These are phyloP conservation scores for Lagodon rhomboides DNA, from an alignment of 2,797 vertebrate genomes.

Conservation along the genomic window DNA sequence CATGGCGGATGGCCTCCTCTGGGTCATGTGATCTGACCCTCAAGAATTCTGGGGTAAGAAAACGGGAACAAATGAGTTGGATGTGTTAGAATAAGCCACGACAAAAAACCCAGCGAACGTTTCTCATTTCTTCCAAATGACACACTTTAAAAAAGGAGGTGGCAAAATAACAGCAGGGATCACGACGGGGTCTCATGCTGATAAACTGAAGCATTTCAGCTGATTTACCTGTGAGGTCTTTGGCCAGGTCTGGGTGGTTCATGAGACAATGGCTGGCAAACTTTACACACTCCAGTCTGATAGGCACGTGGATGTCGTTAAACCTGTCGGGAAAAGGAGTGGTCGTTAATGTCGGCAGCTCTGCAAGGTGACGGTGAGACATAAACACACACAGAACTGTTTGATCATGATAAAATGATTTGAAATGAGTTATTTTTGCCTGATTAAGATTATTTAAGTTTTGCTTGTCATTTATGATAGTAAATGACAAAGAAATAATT, in stretches of 20 bases:
- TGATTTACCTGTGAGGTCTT: constrained; percentile 95
- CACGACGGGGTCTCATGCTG: neutral
- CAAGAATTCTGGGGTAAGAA: constrained; percentile 89
- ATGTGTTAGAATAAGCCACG: neutral
- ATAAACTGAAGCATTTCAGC: neutral
- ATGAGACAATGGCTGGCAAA: constrained; percentile 98
- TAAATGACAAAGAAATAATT: no score
- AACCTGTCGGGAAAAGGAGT: constrained; percentile 85
- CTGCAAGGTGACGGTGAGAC: neutral
- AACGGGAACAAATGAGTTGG: constrained; percentile 19
- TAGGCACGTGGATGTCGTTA: constrained; percentile 98
- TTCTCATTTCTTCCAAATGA: neutral
- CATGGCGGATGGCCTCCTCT: constrained; percentile 97
- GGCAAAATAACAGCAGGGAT: neutral
- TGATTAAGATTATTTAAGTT: no score
- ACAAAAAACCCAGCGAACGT: neutral
- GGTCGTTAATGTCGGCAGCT: neutral
- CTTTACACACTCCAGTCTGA: constrained; percentile 98
- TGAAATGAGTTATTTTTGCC: no score
- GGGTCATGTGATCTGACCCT: constrained; percentile 98
- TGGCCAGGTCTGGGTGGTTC: constrained; percentile 98
- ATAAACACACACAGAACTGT: neutral
- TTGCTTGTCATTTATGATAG: no score
- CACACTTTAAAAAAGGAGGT: neutral
- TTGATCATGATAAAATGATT: no score